Percentiles rank a stretch among this genome's conserved stretches.
These are phyloP conservation scores for Toxonevra muliebris DNA, from an alignment of 2,888 invertebrate genomes.

Conservation along the genomic window DNA sequence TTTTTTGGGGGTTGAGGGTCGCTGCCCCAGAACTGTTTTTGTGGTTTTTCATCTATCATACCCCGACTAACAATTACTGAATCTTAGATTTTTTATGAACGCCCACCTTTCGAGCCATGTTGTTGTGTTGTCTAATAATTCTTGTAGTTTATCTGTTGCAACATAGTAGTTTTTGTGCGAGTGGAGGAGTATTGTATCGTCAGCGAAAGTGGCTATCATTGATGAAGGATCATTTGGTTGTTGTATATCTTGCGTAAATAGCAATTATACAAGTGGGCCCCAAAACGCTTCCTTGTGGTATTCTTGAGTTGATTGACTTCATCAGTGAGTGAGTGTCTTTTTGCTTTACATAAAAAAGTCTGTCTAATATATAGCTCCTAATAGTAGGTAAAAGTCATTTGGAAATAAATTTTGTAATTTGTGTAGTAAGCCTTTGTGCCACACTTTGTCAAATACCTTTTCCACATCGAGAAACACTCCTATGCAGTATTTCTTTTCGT, in stretches of 20 bases:
- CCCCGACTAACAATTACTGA: no score
- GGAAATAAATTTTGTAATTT: neutral
- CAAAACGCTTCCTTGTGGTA: no score
- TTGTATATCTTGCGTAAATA: neutral
- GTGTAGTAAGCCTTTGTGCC: no score
- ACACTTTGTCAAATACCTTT: conserved; percentile 3
- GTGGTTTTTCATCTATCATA: no score
- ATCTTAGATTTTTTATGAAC: no score
- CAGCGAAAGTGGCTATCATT: neutral
- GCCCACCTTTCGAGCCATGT: no score
- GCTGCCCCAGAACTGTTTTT: no score
- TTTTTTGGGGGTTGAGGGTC: no score
- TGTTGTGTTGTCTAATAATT: no score
- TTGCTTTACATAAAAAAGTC: neutral
- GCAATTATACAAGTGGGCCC: no score
- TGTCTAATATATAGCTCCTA: neutral
- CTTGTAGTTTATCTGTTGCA: neutral
- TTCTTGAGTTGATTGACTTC: neutral
- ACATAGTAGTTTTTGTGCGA: neutral
- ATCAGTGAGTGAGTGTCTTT: neutral
- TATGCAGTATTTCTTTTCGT: neutral
- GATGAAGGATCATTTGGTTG: neutral
- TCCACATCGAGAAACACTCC: neutral
- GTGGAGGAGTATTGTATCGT: neutral
- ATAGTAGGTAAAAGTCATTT: neutral